Evolutionary conservation across 2,797 vertebrate species (phyloP), one percentile per base, ranked within the genome.

Genomic region (Melanotaenia boesemani): DNA sequence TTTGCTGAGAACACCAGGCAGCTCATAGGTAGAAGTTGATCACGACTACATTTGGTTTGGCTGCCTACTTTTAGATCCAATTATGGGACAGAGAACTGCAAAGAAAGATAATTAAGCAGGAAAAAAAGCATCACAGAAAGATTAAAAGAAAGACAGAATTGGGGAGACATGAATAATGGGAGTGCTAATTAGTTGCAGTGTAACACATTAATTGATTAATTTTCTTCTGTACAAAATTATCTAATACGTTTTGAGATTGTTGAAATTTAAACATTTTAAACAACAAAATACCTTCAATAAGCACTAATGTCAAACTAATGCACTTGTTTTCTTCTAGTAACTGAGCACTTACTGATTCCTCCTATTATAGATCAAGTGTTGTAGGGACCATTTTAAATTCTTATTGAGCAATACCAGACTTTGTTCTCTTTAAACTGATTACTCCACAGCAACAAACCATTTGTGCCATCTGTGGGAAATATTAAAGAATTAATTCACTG

Each of bases 161-260:
- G 63, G 34, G 52, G 58, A 62, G 67, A 78, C 72, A 84, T 77
- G 28, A 57, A 57, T 57, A 15, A 18, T 1, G 57, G 12, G 81
- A 86, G 74, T 50, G 34, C 67, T 85, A 89, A 86, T 91, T 80
- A 92, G 74, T 75, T 81, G 55, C 83, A 89, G 74, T 72, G 77
- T 80, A 63, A 61, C 63, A 80, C 74, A 85, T 89, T 75, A 77
- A 63, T 76, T 82, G 72, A 88, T 89, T 15, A 7, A 2, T 55
- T 30, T 66, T 26, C 24, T 32, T 74, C 59, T 39, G 34, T 34
- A 69, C 48, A 64, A 70, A 66, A 79, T 75, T 8, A 41, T 18
- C 15, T 55, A 22, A 55, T 54, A 9, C 15, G 74, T 28, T 39
- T 57, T 32, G 4, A 22, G 32, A 58, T 4, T n/a, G 20, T 18